Conservation (phyloP, 2,797 vertebrate species). For the Acestrorhynchus altus region DNA sequence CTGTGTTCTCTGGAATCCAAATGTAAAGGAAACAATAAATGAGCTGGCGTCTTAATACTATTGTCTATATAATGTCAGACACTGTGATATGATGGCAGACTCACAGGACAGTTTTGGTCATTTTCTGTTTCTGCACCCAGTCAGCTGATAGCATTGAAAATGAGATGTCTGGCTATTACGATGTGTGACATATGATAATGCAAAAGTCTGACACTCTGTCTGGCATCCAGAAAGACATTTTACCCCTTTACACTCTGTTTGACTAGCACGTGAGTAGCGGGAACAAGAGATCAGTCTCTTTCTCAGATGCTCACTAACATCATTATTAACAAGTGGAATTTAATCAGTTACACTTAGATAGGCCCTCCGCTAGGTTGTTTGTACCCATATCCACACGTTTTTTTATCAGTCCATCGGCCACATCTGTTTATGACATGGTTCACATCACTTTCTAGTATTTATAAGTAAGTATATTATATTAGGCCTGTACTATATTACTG, state of each 20-base stretch:
- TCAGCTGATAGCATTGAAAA: conserved; percentile 10
- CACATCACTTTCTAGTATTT: too few relatives aligned
- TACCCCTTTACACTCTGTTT: conserved; percentile 7
- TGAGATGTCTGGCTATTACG: conserved; percentile 3
- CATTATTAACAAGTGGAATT: not conserved
- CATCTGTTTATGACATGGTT: not conserved
- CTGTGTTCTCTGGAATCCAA: too few relatives aligned
- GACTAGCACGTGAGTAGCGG: conserved; percentile 8
- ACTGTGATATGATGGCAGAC: not conserved
- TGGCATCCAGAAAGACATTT: conserved; percentile 27
- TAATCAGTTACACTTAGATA: not conserved
- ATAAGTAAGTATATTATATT: too few relatives aligned
- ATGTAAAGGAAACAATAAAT: too few relatives aligned
- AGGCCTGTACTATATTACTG: too few relatives aligned
- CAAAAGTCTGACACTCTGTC: conserved; percentile 21
- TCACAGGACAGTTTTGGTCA: not conserved
- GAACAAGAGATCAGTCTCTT: not conserved
- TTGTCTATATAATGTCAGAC: too few relatives aligned
- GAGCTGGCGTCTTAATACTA: too few relatives aligned
- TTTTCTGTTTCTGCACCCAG: not conserved
- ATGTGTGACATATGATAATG: conserved; percentile 7
- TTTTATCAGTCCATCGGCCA: too few relatives aligned
- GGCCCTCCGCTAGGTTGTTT: too few relatives aligned
- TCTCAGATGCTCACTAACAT: not conserved
- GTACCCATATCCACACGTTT: too few relatives aligned